Percentiles rank a stretch among this genome's conserved stretches.
Evolutionary conservation across 1,140 invertebrate genomes (phyloP).

Genomic region (Cecropterus lyciades): DNA sequence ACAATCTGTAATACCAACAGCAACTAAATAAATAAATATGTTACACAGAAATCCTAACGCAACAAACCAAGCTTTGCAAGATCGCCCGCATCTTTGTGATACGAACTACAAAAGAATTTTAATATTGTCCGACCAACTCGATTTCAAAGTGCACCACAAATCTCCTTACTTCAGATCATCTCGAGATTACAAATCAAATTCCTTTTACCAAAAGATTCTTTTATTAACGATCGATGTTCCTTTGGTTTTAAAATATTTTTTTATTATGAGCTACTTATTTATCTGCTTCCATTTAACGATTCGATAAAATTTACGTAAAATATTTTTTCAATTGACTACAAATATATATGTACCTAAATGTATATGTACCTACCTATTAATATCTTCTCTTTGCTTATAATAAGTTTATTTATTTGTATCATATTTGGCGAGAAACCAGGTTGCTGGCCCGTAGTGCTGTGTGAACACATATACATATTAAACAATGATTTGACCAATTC

Average conservation of each 20-base stretch:
- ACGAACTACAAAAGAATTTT: constrained; percentile 18
- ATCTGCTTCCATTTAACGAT: too few relatives aligned
- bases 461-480: too few relatives aligned
- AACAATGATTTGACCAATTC: too few relatives aligned
- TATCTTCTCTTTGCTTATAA: too few relatives aligned
- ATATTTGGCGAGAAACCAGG: too few relatives aligned
- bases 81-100: constrained; percentile 1
- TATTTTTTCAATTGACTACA: too few relatives aligned
- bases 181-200: constrained; percentile 31
- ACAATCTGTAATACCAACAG: background rate
- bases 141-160: constrained; percentile 29
- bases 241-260: background rate
- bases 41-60: background rate
- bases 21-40: background rate
- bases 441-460: too few relatives aligned
- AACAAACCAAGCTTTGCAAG: constrained; percentile 8
- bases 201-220: constrained; percentile 11
- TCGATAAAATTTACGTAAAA: too few relatives aligned
- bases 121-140: constrained; percentile 25
- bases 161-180: constrained; percentile 33
- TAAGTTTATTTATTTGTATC: too few relatives aligned
- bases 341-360: too few relatives aligned
- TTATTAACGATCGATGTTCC: background rate
- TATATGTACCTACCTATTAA: too few relatives aligned
- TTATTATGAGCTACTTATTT: too few relatives aligned